Conservation (phyloP, 2,888 invertebrate genomes). For the Tuberolachnus salignus region DNA sequence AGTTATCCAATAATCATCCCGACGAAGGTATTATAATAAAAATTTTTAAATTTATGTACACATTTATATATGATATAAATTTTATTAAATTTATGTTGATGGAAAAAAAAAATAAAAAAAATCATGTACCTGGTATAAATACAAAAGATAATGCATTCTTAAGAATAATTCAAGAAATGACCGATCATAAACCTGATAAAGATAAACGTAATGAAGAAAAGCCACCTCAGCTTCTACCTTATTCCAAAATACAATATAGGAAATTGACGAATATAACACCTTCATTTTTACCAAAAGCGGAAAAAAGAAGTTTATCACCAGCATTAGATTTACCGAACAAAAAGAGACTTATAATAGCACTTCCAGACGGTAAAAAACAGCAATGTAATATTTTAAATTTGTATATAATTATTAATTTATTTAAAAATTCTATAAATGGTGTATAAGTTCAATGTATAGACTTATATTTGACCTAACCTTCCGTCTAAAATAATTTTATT, state of each 20-base stretch:
- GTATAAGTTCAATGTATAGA: conserved; percentile 19
- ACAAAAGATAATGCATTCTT: conserved; percentile 47
- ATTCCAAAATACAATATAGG: conserved; percentile 38
- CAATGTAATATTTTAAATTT: conserved; percentile 39
- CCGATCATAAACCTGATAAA: conserved; percentile 42
- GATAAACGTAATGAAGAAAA: conserved; percentile 71
- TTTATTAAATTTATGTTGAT: conserved; percentile 35
- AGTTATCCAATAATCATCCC: conserved; percentile 78
- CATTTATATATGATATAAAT: not conserved
- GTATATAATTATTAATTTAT: conserved; percentile 5
- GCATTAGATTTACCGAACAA: conserved; percentile 27
- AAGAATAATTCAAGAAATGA: conserved; percentile 49
- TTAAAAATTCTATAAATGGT: not conserved
- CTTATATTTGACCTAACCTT: too few species aligned
- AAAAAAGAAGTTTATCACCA: conserved; percentile 51
- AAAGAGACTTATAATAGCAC: conserved; percentile 33
- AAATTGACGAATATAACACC: conserved; percentile 24
- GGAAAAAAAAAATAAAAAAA: conserved; percentile 35
- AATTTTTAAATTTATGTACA: not conserved
- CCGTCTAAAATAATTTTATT: too few species aligned
- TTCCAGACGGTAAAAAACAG: conserved; percentile 26
- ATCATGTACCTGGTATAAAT: conserved; percentile 41
- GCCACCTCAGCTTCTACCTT: conserved; percentile 72
- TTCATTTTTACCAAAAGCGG: conserved; percentile 26
- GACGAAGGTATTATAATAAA: conserved; percentile 70